These are phyloP conservation scores for Thysanoteuthis rhombus DNA, from an alignment of 2,888 invertebrate genomes.

Conservation along the genomic window DNA sequence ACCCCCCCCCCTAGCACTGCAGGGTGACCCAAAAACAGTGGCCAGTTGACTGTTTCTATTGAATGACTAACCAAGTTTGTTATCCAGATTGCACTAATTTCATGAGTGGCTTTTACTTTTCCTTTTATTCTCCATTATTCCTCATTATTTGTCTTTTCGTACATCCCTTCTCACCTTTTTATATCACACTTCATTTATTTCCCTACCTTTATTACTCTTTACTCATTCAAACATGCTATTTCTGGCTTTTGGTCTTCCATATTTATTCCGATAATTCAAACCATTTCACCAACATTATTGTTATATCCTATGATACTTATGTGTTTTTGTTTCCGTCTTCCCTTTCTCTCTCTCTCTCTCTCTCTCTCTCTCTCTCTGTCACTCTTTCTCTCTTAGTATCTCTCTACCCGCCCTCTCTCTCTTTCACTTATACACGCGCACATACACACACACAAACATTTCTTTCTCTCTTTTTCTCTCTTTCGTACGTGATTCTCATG, in stretches of 20 bases:
- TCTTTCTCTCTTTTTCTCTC: not conserved
- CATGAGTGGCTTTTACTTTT: too few relatives aligned
- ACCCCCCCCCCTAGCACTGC: too few relatives aligned
- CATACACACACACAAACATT: too few relatives aligned
- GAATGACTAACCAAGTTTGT: too few relatives aligned
- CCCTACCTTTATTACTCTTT: not conserved
- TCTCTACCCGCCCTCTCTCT: not conserved
- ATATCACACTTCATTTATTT: too few relatives aligned
- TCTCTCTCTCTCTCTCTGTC: not conserved
- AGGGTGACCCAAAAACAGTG: too few relatives aligned
- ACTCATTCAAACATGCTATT: not conserved
- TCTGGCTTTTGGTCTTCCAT: not conserved
- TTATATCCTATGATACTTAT: not conserved
- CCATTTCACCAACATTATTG: not conserved
- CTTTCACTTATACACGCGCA: too few relatives aligned
- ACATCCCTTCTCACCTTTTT: too few relatives aligned
- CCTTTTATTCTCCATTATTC: too few relatives aligned
- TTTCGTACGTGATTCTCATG: not conserved
- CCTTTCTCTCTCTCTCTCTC: not conserved
- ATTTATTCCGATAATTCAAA: not conserved
- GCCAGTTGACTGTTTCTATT: too few relatives aligned
- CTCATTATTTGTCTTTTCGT: too few relatives aligned
- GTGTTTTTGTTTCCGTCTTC: not conserved
- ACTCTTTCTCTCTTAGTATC: not conserved
- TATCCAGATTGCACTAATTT: too few relatives aligned